These are phyloP conservation scores for Leucania comma DNA, from an alignment of 2,888 invertebrate species.

Conservation along the genomic window DNA sequence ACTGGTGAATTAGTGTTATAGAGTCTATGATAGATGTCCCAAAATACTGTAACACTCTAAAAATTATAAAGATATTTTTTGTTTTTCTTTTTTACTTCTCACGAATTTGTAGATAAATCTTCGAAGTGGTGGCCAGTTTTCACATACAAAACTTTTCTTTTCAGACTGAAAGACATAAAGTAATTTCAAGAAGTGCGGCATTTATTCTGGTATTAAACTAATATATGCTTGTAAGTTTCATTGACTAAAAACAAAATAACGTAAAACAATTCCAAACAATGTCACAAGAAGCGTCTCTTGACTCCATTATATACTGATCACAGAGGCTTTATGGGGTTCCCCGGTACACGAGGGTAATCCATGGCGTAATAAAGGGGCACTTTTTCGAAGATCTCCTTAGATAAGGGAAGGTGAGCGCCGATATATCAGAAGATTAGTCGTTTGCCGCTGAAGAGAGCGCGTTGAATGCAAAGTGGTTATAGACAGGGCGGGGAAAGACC, in stretches of 20 bases:
- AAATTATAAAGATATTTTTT: too few species aligned
- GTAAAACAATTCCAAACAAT: conserved; percentile 20
- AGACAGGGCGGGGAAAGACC: conserved; percentile 63
- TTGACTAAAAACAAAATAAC: conserved; percentile 11
- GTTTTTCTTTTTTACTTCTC: too few species aligned
- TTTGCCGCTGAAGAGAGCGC: conserved; percentile 79
- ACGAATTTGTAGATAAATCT: too few species aligned
- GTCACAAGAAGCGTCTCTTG: conserved; percentile 13
- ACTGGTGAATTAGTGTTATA: too few species aligned
- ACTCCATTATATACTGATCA: conserved; percentile 66
- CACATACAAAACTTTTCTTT: too few species aligned
- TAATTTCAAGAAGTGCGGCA: too few species aligned
- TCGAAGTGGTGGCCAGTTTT: too few species aligned
- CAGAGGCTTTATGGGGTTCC: conserved; percentile 68
- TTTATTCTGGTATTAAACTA: too few species aligned
- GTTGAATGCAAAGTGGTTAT: conserved; percentile 85
- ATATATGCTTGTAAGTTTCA: background rate
- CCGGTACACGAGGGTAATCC: conserved; percentile 75
- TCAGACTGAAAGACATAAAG: too few species aligned
- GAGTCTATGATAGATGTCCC: too few species aligned
- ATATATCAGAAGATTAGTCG: conserved; percentile 90
- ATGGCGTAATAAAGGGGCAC: conserved; percentile 84
- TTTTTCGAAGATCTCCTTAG: conserved; percentile 84
- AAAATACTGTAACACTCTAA: too few species aligned
- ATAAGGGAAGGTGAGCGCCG: conserved; percentile 88